Evolutionary conservation across 2,888 invertebrate genomes (phyloP).

Genomic region (Gari tellinella): DNA sequence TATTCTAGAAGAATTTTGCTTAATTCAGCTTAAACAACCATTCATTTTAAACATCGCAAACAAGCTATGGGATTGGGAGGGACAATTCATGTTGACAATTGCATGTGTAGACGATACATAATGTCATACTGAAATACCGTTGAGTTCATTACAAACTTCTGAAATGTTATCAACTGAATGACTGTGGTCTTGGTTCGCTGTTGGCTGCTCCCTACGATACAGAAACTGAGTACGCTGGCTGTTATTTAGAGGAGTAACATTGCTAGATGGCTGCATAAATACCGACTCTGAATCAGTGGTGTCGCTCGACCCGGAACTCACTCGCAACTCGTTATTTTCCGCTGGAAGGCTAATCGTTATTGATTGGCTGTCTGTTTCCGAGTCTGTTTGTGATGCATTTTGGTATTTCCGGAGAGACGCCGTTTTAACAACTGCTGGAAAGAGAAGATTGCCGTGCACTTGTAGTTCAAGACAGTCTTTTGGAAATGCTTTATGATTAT

Average conservation of each 20-base stretch:
- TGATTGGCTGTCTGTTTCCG: background rate
- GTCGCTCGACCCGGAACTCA: conserved; percentile 27
- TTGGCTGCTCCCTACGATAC: too few species aligned
- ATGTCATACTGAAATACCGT: too few species aligned
- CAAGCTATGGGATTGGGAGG: too few species aligned
- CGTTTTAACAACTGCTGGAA: background rate
- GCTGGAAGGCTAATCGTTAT: background rate
- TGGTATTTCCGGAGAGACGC: background rate
- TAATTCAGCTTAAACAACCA: too few species aligned
- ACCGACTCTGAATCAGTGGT: conserved; percentile 18
- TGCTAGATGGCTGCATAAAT: conserved; percentile 2
- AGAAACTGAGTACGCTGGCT: background rate
- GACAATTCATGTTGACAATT: too few species aligned
- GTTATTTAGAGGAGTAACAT: conserved; percentile 8
- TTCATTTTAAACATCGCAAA: too few species aligned
- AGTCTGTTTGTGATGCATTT: background rate
- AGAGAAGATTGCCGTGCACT: conserved; percentile 14
- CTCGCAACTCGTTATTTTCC: conserved; percentile 10
- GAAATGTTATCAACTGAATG: too few species aligned
- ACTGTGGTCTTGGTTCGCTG: too few species aligned
- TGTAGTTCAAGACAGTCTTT: conserved; percentile 46
- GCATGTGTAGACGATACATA: too few species aligned
- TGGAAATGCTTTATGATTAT: conserved; percentile 56
- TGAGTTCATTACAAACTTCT: too few species aligned
- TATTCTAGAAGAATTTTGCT: too few species aligned